phyloP scores from a whole-genome alignment of 2,113 vertebrate species.

The Macquaria australasica region DNA sequence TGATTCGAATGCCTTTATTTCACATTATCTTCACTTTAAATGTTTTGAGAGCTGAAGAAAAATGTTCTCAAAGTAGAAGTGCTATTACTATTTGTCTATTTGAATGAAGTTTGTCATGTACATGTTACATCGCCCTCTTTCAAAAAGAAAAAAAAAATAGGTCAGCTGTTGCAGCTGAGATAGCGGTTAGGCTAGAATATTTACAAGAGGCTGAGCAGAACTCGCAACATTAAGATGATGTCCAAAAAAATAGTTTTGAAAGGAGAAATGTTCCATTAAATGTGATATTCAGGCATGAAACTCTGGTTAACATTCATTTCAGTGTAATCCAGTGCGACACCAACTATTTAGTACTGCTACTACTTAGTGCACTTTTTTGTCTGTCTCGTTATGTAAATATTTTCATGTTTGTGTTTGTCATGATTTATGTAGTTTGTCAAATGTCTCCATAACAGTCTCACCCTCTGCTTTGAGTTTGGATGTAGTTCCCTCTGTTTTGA shows the following conservation, averaged over 20 bases:
- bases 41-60: conserved; percentile 59
- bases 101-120: conserved; percentile 70
- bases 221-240: conserved; percentile 66
- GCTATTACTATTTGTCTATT: conserved; percentile 77
- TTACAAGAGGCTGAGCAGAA: conserved; percentile 65
- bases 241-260: conserved; percentile 52
- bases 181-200: conserved; percentile 66
- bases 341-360: conserved; percentile 79
- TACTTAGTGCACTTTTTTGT: conserved; percentile 83
- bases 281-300: conserved; percentile 80
- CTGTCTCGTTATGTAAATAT: conserved; percentile 85
- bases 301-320: conserved; percentile 78
- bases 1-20: conserved; percentile 77
- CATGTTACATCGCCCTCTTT: conserved; percentile 56
- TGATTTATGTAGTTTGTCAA: conserved; percentile 71
- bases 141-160: conserved; percentile 42
- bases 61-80: conserved; percentile 79
- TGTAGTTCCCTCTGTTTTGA: conserved; percentile 81
- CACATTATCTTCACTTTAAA: conserved; percentile 60
- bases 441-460: conserved; percentile 75
- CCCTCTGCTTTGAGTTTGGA: conserved; percentile 82
- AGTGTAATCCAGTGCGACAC: conserved; percentile 78
- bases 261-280: conserved; percentile 67
- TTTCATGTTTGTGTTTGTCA: conserved; percentile 83
- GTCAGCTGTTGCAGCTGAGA: conserved; percentile 55